Evolutionary conservation across 1,140 invertebrate genomes (phyloP).

Genomic region (Platyura marginata): DNA sequence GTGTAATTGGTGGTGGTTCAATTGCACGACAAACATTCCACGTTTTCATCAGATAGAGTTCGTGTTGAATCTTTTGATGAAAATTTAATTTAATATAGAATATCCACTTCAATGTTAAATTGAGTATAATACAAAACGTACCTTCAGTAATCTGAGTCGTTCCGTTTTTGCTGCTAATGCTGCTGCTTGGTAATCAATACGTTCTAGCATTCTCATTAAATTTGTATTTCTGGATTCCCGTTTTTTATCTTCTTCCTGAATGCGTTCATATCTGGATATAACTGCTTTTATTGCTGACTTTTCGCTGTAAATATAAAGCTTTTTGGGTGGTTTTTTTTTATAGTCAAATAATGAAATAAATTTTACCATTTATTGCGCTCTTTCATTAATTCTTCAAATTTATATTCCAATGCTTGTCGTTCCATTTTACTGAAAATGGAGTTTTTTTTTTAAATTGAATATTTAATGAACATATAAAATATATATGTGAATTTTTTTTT

Average conservation of each 20-base stretch:
- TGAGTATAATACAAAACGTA: too few relatives aligned
- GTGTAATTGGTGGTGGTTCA: conserved; percentile 9
- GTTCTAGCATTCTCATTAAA: conserved; percentile 32
- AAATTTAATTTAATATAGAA: not conserved
- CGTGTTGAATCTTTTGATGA: conserved; percentile 16
- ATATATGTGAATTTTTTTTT: too few relatives aligned
- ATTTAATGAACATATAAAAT: too few relatives aligned
- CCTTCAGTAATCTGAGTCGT: conserved; percentile 33
- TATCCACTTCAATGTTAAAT: too few relatives aligned
- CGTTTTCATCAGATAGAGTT: conserved; percentile 21
- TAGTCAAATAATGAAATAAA: conserved; percentile 2
- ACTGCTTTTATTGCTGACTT: conserved; percentile 27
- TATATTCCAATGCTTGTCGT: conserved; percentile 20
- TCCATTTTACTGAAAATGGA: conserved; percentile 15
- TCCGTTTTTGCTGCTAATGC: conserved; percentile 37
- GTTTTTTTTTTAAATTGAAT: not conserved
- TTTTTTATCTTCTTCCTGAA: conserved; percentile 35
- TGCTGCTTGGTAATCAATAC: conserved; percentile 32
- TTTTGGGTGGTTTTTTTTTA: not conserved
- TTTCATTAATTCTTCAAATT: conserved; percentile 19
- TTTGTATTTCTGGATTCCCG: conserved; percentile 37
- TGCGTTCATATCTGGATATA: conserved; percentile 34
- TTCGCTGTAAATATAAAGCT: conserved; percentile 9
- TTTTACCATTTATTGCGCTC: conserved; percentile 22
- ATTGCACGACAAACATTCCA: not conserved